Percentiles rank a stretch among this genome's conserved stretches.
Conservation (phyloP, 1,140 invertebrate genomes). For the Euura lappo region DNA sequence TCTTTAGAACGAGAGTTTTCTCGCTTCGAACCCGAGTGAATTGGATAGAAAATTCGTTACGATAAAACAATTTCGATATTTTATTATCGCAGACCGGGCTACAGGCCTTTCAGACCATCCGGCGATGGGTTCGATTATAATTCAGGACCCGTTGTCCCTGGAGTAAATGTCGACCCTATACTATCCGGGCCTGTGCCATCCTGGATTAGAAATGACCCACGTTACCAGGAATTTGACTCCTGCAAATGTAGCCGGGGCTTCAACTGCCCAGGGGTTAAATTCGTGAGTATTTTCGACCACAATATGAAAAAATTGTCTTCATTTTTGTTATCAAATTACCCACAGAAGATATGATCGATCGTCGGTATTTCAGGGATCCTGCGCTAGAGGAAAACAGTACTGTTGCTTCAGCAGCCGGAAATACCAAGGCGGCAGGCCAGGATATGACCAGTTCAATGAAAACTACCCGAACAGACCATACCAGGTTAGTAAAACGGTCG, state of each 20-base stretch:
- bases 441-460: background rate
- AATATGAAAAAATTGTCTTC: background rate
- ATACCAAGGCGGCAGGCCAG: conserved; percentile 38
- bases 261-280: conserved; percentile 64
- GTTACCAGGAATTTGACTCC: conserved; percentile 55
- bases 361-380: conserved; percentile 56
- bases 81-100: background rate
- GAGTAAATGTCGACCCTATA: conserved; percentile 23
- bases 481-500: background rate
- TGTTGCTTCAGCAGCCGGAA: conserved; percentile 59
- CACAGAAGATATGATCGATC: background rate
- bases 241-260: conserved; percentile 65
- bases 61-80: no score
- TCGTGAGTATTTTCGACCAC: conserved; percentile 53
- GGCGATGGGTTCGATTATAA: background rate
- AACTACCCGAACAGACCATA: background rate
- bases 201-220: conserved; percentile 51
- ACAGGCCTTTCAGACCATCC: background rate
- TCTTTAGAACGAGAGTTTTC: background rate
- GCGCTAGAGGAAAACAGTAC: conserved; percentile 62
- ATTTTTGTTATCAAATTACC: conserved; percentile 15
- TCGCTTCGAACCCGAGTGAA: background rate
- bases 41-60: no score
- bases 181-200: conserved; percentile 55
- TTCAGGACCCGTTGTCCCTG: background rate